Evolutionary conservation across 2,113 vertebrate genomes (phyloP).

Genomic region (Pungitius pungitius): DNA sequence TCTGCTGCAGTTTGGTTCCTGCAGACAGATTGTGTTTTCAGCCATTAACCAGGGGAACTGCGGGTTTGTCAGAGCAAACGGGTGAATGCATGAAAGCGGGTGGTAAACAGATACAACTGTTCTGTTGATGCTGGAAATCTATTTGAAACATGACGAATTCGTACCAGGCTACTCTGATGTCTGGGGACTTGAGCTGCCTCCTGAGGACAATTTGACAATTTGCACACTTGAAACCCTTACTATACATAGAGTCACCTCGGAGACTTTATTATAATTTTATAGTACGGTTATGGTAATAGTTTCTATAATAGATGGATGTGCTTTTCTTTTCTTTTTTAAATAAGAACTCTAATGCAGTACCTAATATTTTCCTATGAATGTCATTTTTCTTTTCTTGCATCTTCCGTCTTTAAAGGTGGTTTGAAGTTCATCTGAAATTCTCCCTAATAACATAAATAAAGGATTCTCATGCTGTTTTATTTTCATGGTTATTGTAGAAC

Average conservation of each 20-base stretch:
- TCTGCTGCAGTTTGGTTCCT: slow-evolving; percentile 78
- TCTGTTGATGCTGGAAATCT: slow-evolving; percentile 24
- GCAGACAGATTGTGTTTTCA: slow-evolving; percentile 78
- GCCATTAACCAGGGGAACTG: slow-evolving; percentile 62
- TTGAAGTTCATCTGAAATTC: not conserved
- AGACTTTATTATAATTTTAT: slow-evolving; percentile 26
- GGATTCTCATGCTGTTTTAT: not conserved
- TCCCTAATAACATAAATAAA: not conserved
- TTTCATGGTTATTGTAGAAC: not conserved
- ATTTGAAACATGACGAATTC: slow-evolving; percentile 26
- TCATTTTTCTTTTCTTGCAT: not conserved
- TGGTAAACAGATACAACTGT: slow-evolving; percentile 58
- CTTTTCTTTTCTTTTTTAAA: not conserved
- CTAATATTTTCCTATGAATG: not conserved
- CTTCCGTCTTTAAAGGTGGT: not conserved
- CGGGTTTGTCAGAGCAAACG: slow-evolving; percentile 52
- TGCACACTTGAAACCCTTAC: slow-evolving; percentile 20
- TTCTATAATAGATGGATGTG: not conserved
- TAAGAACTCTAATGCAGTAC: not conserved
- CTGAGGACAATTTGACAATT: slow-evolving; percentile 22
- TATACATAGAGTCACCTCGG: not conserved
- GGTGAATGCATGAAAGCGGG: slow-evolving; percentile 47
- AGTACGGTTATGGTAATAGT: slow-evolving; percentile 9
- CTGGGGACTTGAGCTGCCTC: slow-evolving; percentile 30
- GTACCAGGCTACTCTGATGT: slow-evolving; percentile 10